Evolutionary conservation across 1,140 invertebrate genomes (phyloP).

Genomic region (Euglossa dilemma): DNA sequence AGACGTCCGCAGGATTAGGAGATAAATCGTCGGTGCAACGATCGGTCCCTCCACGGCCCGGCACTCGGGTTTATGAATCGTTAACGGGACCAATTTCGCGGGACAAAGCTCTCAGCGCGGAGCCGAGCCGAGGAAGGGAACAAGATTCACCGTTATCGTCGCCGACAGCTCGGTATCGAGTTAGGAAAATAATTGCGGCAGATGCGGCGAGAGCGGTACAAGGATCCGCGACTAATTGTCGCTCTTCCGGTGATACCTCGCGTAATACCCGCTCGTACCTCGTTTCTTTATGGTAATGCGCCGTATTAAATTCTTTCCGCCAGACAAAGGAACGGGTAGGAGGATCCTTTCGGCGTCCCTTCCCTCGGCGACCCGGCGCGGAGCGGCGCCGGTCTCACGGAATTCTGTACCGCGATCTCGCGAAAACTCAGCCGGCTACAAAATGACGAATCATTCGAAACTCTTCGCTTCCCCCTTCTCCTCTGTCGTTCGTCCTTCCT

Average conservation of each 20-base stretch:
- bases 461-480: neutral
- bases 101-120: neutral
- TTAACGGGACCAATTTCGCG: conserved; percentile 19
- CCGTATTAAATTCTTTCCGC: conserved; percentile 59
- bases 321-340: conserved; percentile 35
- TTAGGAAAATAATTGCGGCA: conserved; percentile 52
- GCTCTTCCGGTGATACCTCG: conserved; percentile 50
- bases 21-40: neutral
- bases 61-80: conserved; percentile 14
- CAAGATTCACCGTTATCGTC: conserved; percentile 29
- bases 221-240: conserved; percentile 62
- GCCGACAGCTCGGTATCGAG: conserved; percentile 32
- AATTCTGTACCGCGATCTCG: neutral
- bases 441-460: too few species aligned
- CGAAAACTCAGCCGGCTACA: too few species aligned
- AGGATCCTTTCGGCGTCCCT: neutral
- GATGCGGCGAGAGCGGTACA: conserved; percentile 27
- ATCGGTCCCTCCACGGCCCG: neutral
- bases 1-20: neutral
- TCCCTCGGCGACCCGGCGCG: too few species aligned
- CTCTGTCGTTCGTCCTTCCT: neutral
- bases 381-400: too few species aligned
- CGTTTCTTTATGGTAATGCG: conserved; percentile 62
- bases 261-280: conserved; percentile 13
- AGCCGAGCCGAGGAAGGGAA: neutral